Percentiles rank a stretch among this genome's conserved stretches.
Conservation (phyloP, 2,888 invertebrate genomes). For the Thalpophila matura region DNA sequence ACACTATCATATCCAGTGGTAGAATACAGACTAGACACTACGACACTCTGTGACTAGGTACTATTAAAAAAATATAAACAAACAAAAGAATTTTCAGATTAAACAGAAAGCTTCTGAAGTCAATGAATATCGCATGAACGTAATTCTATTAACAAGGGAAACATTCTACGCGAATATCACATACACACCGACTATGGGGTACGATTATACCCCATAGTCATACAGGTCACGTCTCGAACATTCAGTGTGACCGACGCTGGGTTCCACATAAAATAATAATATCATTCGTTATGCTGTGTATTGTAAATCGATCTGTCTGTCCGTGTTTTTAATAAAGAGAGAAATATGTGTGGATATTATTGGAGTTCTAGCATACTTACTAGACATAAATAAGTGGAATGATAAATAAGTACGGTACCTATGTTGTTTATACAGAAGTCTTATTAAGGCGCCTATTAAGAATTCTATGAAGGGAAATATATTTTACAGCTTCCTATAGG, state of each 20-base stretch:
- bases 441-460: too few species aligned
- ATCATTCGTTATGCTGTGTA: slow-evolving; percentile 55
- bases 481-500: too few species aligned
- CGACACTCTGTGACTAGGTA: background rate
- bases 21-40: too few species aligned
- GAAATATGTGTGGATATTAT: slow-evolving; percentile 35
- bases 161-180: slow-evolving; percentile 55
- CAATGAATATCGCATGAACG: slow-evolving; percentile 42
- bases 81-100: background rate
- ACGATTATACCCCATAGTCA: slow-evolving; percentile 63
- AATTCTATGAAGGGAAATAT: too few species aligned
- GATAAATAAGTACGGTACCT: background rate
- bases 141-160: slow-evolving; percentile 63
- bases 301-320: slow-evolving; percentile 61
- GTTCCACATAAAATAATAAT: slow-evolving; percentile 61
- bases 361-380: background rate
- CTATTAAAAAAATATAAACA: background rate
- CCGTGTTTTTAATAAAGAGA: slow-evolving; percentile 36
- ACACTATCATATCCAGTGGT: too few species aligned
- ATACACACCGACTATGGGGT: slow-evolving; percentile 29
- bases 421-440: too few species aligned
- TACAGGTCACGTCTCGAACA: slow-evolving; percentile 72
- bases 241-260: slow-evolving; percentile 68
- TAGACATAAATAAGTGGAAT: background rate
- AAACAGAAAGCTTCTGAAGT: slow-evolving; percentile 22